Evolutionary conservation across 2,888 invertebrate species (phyloP).

Genomic region (Mycalesis mineus): DNA sequence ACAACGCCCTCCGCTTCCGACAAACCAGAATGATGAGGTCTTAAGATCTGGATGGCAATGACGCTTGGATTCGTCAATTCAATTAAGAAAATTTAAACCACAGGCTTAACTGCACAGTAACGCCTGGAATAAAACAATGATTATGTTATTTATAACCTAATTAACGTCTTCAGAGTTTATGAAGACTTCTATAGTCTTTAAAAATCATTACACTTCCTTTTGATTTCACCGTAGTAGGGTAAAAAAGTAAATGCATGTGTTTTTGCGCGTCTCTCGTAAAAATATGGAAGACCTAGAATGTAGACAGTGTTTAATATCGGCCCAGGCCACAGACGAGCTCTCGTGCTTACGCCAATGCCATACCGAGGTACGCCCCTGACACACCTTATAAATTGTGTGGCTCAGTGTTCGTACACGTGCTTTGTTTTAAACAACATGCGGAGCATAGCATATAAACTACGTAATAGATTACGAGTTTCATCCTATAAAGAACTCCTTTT

Average conservation of each 20-base stretch:
- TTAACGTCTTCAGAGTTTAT: too few relatives aligned
- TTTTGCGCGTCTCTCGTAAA: conserved; percentile 32
- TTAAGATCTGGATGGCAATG: too few relatives aligned
- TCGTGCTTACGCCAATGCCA: conserved; percentile 35
- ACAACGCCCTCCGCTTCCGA: too few relatives aligned
- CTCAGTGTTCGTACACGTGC: conserved; percentile 19
- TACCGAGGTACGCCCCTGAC: conserved; percentile 31
- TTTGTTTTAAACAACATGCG: conserved; percentile 17
- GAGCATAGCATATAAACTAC: conserved; percentile 1
- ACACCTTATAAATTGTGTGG: conserved; percentile 28
- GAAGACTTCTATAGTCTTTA: too few relatives aligned
- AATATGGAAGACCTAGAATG: conserved; percentile 7
- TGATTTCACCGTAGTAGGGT: too few relatives aligned
- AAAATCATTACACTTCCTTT: too few relatives aligned
- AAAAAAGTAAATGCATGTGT: neutral
- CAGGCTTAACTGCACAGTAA: too few relatives aligned
- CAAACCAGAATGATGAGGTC: too few relatives aligned
- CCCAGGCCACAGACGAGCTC: conserved; percentile 31
- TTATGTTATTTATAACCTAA: too few relatives aligned
- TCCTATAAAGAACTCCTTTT: neutral
- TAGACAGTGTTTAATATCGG: conserved; percentile 23
- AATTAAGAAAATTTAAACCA: too few relatives aligned
- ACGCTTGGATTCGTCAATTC: too few relatives aligned
- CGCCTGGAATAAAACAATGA: too few relatives aligned
- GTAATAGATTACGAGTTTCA: neutral